These are phyloP conservation scores for Hoplostethus atlanticus DNA, from an alignment of 2,797 vertebrate species.

Conservation along the genomic window DNA sequence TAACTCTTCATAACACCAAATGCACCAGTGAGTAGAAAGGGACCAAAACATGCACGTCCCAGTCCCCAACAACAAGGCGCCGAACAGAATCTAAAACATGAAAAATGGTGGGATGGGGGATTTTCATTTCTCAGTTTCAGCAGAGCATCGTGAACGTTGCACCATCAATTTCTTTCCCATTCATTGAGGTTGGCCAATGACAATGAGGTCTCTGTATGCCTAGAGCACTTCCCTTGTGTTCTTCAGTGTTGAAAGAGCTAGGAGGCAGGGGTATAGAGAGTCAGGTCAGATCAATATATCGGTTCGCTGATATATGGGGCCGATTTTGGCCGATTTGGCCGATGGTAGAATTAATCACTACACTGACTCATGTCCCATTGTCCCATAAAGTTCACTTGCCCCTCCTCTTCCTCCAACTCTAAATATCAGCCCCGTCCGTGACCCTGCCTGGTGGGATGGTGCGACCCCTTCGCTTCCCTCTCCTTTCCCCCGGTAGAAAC, in stretches of 20 bases:
- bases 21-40: no score
- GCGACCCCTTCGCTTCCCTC: neutral
- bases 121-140: conserved; percentile 19
- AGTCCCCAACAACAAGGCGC: no score
- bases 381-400: conserved; percentile 3
- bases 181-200: neutral
- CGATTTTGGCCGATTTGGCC: no score
- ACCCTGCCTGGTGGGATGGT: neutral
- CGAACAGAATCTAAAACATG: no score
- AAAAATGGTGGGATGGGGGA: neutral
- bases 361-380: no score
- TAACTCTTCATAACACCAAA: no score
- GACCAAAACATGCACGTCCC: no score
- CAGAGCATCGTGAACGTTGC: neutral
- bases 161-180: neutral
- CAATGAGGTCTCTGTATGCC: neutral
- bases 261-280: no score
- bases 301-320: no score
- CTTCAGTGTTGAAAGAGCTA: no score
- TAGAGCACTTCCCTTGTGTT: neutral
- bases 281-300: no score
- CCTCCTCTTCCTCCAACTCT: conserved; percentile 5
- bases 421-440: conserved; percentile 21
- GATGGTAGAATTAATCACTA: no score
- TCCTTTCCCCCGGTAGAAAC: conserved; percentile 7